Evolutionary conservation across 1,140 invertebrate genomes (phyloP).

Genomic region (Gonatopus flavifemur): DNA sequence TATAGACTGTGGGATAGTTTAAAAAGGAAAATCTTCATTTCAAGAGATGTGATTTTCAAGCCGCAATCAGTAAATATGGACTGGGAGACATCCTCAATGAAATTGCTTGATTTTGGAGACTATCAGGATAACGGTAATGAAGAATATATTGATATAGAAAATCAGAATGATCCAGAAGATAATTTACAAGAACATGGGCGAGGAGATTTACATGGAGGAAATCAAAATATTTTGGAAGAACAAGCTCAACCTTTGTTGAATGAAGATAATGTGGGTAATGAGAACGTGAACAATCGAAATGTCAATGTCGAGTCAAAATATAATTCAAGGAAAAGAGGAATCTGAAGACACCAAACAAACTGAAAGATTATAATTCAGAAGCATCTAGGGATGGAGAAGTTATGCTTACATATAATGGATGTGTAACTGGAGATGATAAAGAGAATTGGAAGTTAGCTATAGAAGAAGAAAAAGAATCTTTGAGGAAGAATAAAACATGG

Average conservation of each 20-base stretch:
- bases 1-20: not conserved
- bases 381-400: not conserved
- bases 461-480: conserved; percentile 1
- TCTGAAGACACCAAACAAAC: not conserved
- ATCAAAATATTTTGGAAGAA: too few species aligned
- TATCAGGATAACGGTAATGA: too few species aligned
- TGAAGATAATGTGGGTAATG: too few species aligned
- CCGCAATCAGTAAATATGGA: too few species aligned
- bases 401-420: not conserved
- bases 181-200: too few species aligned
- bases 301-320: not conserved
- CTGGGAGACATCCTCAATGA: too few species aligned
- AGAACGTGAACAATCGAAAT: not conserved
- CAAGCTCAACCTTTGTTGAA: too few species aligned
- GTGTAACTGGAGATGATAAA: not conserved
- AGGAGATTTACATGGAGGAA: too few species aligned
- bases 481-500: conserved; percentile 6
- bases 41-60: not conserved
- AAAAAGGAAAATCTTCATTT: not conserved
- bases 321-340: not conserved
- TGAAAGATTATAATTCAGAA: not conserved
- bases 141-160: too few species aligned
- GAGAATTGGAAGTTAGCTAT: conserved; percentile 3
- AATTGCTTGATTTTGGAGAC: too few species aligned
- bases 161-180: too few species aligned